Evolutionary conservation across 2,888 invertebrate genomes (phyloP).

Genomic region (Cataglyphis altisquamis): DNA sequence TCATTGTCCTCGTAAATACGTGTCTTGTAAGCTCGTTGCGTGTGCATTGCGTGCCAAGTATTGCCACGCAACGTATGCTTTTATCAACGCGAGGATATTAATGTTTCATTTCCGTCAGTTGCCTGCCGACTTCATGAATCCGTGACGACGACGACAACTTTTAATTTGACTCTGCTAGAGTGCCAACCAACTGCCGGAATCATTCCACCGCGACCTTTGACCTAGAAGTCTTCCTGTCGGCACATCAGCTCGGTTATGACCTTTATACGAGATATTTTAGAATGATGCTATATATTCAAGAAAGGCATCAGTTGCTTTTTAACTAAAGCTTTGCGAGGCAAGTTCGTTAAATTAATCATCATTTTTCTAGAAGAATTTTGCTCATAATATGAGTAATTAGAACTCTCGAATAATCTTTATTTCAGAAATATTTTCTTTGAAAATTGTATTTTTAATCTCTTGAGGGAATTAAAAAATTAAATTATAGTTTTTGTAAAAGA

Average conservation of each 20-base stretch:
- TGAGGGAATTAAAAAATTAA: neutral
- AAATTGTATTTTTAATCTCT: neutral
- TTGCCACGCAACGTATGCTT: constrained; percentile 26
- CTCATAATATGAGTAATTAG: neutral
- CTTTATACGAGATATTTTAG: neutral
- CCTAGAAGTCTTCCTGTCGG: constrained; percentile 22
- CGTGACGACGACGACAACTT: constrained; percentile 37
- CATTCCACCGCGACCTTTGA: constrained; percentile 25
- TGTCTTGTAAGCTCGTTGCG: constrained; percentile 31
- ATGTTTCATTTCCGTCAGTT: constrained; percentile 48
- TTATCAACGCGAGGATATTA: constrained; percentile 54
- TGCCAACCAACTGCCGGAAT: constrained; percentile 17
- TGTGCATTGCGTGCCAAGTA: constrained; percentile 37
- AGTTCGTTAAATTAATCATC: neutral
- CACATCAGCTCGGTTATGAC: neutral
- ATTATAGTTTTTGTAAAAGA: neutral
- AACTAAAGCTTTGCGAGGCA: neutral
- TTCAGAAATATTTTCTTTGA: neutral
- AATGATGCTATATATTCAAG: neutral
- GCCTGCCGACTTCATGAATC: constrained; percentile 36
- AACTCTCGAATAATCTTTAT: neutral
- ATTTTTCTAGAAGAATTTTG: neutral
- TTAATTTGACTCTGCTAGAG: constrained; percentile 39
- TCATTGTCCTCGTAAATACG: constrained; percentile 15
- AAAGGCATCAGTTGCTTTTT: neutral